Percentiles rank a stretch among this genome's conserved stretches.
phyloP scores from a whole-genome alignment of 92 coral and sea anemone species.

The Isaurus tuberculatus region DNA sequence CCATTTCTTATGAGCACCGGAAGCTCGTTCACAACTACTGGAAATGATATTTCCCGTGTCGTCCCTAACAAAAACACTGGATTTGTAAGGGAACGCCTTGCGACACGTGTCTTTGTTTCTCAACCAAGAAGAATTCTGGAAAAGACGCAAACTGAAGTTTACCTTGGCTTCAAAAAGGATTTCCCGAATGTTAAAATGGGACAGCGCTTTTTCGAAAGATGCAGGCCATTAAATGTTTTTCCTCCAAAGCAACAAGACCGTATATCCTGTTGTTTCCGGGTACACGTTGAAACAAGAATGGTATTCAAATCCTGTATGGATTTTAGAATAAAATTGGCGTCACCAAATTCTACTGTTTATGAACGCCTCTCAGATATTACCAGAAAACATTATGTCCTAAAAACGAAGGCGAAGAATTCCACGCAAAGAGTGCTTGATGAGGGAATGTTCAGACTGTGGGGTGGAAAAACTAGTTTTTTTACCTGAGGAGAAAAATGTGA shows the following conservation, averaged over 20 bases:
- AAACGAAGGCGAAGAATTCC: neutral
- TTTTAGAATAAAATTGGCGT: conserved; percentile 8
- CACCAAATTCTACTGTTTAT: conserved; percentile 3
- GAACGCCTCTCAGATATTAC: conserved; percentile 9
- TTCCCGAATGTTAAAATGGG: conserved; percentile 25
- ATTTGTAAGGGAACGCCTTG: conserved; percentile 32
- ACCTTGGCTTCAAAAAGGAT: conserved; percentile 23
- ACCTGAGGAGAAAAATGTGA: neutral
- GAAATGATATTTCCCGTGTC: conserved; percentile 21
- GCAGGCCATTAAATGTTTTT: conserved; percentile 31
- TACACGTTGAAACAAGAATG: conserved; percentile 23
- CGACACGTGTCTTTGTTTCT: neutral
- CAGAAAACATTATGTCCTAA: conserved; percentile 30
- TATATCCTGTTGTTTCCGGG: conserved; percentile 25
- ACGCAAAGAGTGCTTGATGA: neutral
- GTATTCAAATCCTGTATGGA: conserved; percentile 40
- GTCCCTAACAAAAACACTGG: conserved; percentile 30
- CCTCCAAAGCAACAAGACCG: conserved; percentile 29
- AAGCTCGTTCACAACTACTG: conserved; percentile 25
- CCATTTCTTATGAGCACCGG: neutral
- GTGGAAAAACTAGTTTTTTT: neutral
- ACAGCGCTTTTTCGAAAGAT: conserved; percentile 22
- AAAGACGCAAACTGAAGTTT: conserved; percentile 38
- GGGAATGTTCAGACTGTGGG: neutral
- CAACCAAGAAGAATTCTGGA: conserved; percentile 36